Base-by-base conservation (phyloP, 2,797 vertebrate species). In the Trichosurus vulpecula region DNA sequence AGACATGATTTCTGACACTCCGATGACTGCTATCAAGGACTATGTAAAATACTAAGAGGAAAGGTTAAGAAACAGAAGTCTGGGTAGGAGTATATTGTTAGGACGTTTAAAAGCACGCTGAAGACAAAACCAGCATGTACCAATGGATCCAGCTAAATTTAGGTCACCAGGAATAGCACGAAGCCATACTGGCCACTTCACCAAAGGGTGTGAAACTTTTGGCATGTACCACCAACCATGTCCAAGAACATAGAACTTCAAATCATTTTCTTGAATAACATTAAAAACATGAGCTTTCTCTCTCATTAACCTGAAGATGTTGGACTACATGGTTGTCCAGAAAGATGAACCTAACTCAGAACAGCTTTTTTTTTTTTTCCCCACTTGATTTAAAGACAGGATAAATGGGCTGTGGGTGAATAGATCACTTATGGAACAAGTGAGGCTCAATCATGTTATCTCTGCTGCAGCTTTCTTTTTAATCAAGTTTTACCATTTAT, bases 211-310 rank as follows among this genome's bases (percentile, higher is more conserved):
- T 61, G 22, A 93, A 92, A 12, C 74, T 25, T 91, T 35, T 13
- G 94, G 55, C 74, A 29, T 47, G 58, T 94, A 41, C 16, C 41
- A 51, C 25, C 74, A 87, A 87, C 87, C 13, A 91, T 27, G 55
- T 47, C 19, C 11, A 91, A 31, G 16, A 94, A 93, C 6, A 5
- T 22, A 90, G 90, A 29, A 52, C 91, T 29, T 52, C 3, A 61
- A 92, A 92, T 53, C 51, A 52, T 90, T 89, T 95, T 58, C 14
- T 90, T 93, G 91, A 51, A 66, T 89, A 92, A 96, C 96, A 96
- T 58, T 19, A 87, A 52, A 41, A 5, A 94, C 66, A 51, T 66
- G 8, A 95, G 56, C 12, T 96, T 53, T 90, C 19, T 14, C 41
- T 87, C 3, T 94, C 35, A 92, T 94, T 30, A 58, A 90, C n/a